These are phyloP conservation scores for Aplidium turbinatum DNA, from an alignment of 23 tunicate species.

Conservation along the genomic window DNA sequence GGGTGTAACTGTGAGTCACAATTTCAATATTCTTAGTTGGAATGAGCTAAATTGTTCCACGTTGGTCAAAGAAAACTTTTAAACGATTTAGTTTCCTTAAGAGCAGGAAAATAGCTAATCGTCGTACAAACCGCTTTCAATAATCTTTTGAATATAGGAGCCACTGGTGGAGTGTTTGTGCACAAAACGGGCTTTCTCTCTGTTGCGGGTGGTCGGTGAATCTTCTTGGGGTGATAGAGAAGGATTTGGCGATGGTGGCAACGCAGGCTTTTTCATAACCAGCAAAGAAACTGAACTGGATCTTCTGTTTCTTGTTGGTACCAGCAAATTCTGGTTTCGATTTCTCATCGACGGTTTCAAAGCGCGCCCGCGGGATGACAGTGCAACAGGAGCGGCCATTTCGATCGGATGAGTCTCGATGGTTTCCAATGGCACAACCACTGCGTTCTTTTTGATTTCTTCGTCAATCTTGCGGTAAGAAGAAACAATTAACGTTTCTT, in stretches of 20 bases:
- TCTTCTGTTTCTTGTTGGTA: too few relatives aligned
- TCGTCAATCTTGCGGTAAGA: background rate
- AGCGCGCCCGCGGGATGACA: slow-evolving; percentile 20
- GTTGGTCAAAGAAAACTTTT: too few relatives aligned
- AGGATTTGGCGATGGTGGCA: too few relatives aligned
- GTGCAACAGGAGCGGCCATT: background rate
- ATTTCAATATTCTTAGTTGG: too few relatives aligned
- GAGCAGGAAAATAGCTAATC: background rate
- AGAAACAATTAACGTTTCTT: too few relatives aligned
- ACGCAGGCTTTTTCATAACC: too few relatives aligned
- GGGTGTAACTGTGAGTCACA: too few relatives aligned
- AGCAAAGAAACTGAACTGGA: too few relatives aligned
- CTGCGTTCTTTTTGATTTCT: background rate
- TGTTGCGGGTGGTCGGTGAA: too few relatives aligned
- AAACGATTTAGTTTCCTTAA: background rate
- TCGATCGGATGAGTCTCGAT: background rate
- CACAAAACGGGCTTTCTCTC: slow-evolving; percentile 11
- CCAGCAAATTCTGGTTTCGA: too few relatives aligned
- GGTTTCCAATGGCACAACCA: background rate
- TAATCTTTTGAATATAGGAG: slow-evolving; percentile 8
- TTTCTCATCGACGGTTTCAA: background rate
- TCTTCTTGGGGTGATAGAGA: too few relatives aligned
- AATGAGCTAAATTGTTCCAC: too few relatives aligned
- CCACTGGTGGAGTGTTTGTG: slow-evolving; percentile 29
- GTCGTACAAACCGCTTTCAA: slow-evolving; percentile 24